Percentiles rank a stretch among this genome's conserved stretches.
Evolutionary conservation across 2,888 invertebrate species (phyloP).

Genomic region (Axea sp.): DNA sequence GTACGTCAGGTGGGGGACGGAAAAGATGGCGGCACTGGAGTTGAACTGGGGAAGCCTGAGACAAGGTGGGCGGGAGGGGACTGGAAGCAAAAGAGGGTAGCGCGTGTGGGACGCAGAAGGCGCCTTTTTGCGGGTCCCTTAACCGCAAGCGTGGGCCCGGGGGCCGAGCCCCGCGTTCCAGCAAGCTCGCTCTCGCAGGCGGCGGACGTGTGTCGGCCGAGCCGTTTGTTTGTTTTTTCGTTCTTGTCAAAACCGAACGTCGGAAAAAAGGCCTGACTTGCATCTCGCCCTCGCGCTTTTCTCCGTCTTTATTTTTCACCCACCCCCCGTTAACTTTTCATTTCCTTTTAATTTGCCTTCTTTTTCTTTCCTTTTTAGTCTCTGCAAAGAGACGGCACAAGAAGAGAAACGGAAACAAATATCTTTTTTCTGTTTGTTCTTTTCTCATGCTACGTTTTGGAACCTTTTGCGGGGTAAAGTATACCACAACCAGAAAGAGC

Average conservation of each 20-base stretch:
- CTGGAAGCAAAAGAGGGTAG: slow-evolving; percentile 32
- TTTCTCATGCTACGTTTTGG: slow-evolving; percentile 71
- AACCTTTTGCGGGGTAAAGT: slow-evolving; percentile 83
- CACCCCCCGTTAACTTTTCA: slow-evolving; percentile 3
- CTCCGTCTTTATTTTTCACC: not conserved
- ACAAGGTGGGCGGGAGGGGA: no score
- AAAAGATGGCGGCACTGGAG: no score
- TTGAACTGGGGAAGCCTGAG: no score
- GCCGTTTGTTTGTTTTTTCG: slow-evolving; percentile 60
- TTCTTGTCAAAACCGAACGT: slow-evolving; percentile 44
- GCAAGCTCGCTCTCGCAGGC: slow-evolving; percentile 33
- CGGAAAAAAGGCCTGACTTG: not conserved
- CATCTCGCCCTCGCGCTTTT: slow-evolving; percentile 6
- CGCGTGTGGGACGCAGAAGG: not conserved
- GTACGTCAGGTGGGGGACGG: no score
- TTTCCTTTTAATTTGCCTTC: not conserved
- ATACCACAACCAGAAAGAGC: slow-evolving; percentile 87
- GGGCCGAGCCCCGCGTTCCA: slow-evolving; percentile 50
- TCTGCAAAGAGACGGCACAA: not conserved
- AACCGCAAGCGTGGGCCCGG: slow-evolving; percentile 62
- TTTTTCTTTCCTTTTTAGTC: not conserved
- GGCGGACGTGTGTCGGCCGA: slow-evolving; percentile 60
- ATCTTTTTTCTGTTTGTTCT: slow-evolving; percentile 70
- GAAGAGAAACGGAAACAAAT: slow-evolving; percentile 60
- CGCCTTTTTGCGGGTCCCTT: slow-evolving; percentile 63